Evolutionary conservation across 2,888 invertebrate genomes (phyloP), one percentile per base, ranked within the genome.

Genomic region (Pseudanteris insignis): DNA sequence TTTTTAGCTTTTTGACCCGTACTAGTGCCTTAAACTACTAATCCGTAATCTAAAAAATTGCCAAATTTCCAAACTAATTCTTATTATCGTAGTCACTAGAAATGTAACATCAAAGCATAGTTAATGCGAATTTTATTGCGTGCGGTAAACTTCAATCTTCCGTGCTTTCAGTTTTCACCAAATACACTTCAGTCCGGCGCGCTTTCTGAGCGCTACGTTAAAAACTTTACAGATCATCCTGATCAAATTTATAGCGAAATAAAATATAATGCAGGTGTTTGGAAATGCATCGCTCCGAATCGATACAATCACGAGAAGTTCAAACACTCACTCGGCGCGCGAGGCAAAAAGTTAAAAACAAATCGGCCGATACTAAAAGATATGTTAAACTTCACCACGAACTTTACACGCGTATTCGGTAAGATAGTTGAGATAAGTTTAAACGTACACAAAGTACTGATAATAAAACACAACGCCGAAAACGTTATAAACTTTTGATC

Each of bases 211-310:
- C n/a, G 43, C 11, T 15, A 40, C 40, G 37, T 41, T 46, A 40
- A 41, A 48, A 53, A 60, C 51, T 53, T 47, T 32, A 8, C 47
- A 37, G 43, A 53, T 60, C 53, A 41, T 24, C 12, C 43, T 36
- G 41, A 36, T 60, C 30, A 36, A 47, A 53, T 60, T 60, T 60
- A 53, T 59, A 14, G 53, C 36, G 32, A 53, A 59, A 59, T 59
- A 53, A 46, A 41, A 53, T 53, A 51, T 47, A 36, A 32, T 12
- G 9, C 10, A 1, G 24, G 34, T 24, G 55, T 36, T 43, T 28
- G 32, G 38, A 48, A 57, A 57, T 37, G 30, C 24, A 12, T 26
- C 9, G 18, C 38, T 4, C 28, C 21, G 44, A 50, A 51, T 51
- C 58, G 50, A 50, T 57, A 57, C 36, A 36, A 30, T 48, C 50